Conservation (phyloP, 2,888 invertebrate species). For the Harmothoe impar region DNA sequence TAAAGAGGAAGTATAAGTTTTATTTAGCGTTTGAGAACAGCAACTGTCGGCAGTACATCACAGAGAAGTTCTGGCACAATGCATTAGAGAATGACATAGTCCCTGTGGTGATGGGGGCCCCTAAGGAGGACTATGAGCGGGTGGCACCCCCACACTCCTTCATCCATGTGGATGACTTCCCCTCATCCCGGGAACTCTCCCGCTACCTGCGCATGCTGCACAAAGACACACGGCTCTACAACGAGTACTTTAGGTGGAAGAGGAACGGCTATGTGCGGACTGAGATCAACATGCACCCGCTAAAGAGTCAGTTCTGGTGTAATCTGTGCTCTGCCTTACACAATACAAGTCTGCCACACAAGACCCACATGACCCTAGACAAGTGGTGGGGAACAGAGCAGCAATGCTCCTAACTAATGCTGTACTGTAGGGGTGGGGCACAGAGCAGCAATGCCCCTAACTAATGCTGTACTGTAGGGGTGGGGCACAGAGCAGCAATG, state of each 20-base stretch:
- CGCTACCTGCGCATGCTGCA: constrained; percentile 93
- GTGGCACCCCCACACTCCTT: constrained; percentile 86
- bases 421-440: no score
- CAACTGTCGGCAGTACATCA: constrained; percentile 63
- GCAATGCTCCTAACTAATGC: constrained; percentile 46
- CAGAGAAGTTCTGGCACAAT: constrained; percentile 65
- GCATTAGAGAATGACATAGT: constrained; percentile 61
- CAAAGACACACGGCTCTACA: constrained; percentile 93
- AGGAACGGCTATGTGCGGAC: constrained; percentile 91
- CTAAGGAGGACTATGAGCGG: constrained; percentile 55
- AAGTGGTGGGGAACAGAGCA: constrained; percentile 59
- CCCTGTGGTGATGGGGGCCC: constrained; percentile 62
- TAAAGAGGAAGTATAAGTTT: constrained; percentile 62
- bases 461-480: no score
- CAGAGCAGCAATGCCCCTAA: no score
- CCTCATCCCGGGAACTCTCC: constrained; percentile 93
- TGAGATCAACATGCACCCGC: constrained; percentile 60
- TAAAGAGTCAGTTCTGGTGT: constrained; percentile 93
- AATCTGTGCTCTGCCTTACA: constrained; percentile 89
- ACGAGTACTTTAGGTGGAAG: constrained; percentile 96
- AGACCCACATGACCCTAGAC: constrained; percentile 47
- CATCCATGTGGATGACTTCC: constrained; percentile 97
- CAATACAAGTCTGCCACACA: constrained; percentile 31
- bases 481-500: no score
- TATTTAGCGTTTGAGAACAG: constrained; percentile 65